These are phyloP conservation scores for Bolinopsis microptera DNA, from an alignment of 37 sponge, comb jelly and placozoan genomes.

Conservation along the genomic window DNA sequence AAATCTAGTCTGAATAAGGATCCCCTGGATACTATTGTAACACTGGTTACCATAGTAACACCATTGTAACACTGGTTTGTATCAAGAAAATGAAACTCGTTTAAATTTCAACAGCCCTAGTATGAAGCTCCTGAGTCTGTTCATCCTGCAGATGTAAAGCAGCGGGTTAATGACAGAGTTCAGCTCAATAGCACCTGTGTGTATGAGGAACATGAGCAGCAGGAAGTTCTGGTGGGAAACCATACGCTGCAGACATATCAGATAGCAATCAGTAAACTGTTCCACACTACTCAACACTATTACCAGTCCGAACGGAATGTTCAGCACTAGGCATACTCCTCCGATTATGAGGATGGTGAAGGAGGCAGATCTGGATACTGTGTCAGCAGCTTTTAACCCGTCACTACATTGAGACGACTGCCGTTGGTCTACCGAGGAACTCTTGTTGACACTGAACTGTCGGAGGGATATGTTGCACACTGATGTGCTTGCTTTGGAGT, in stretches of 20 bases:
- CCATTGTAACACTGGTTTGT: too few species aligned
- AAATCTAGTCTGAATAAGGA: too few species aligned
- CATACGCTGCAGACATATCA: not conserved
- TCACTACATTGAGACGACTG: not conserved
- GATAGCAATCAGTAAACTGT: not conserved
- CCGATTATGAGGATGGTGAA: conserved; percentile 6
- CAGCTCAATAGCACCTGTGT: conserved; percentile 23
- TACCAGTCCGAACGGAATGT: not conserved
- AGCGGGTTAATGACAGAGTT: conserved; percentile 26
- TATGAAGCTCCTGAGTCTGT: conserved; percentile 18
- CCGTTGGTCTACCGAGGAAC: not conserved
- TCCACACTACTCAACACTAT: conserved; percentile 14
- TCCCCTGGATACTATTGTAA: too few species aligned
- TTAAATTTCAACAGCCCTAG: too few species aligned
- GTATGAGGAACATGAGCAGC: not conserved
- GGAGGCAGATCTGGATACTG: not conserved
- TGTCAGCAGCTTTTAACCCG: not conserved
- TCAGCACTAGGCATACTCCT: conserved; percentile 10
- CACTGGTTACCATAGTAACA: too few species aligned
- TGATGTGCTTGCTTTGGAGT: not conserved
- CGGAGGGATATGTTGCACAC: too few species aligned
- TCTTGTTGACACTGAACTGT: not conserved
- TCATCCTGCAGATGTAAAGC: not conserved
- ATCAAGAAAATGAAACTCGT: too few species aligned
- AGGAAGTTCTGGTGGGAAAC: not conserved